phyloP scores from a whole-genome alignment of 2,888 invertebrate species.

The Therioaphis trifolii region DNA sequence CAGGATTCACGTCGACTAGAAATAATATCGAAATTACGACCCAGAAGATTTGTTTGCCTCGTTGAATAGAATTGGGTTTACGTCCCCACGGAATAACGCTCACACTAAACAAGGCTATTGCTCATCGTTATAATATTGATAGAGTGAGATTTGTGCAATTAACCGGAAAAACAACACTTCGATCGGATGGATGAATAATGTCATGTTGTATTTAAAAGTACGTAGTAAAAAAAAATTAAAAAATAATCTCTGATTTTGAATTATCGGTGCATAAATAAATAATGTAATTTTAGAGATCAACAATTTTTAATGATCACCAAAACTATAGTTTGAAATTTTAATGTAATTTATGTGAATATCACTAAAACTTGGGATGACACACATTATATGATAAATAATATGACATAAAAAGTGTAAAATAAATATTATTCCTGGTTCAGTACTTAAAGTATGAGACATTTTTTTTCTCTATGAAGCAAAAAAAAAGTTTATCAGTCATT shows the following conservation, averaged over 20 bases:
- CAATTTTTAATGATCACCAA: background rate
- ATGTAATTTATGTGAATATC: background rate
- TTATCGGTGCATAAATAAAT: background rate
- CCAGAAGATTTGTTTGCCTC: background rate
- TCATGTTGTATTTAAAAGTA: background rate
- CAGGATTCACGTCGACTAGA: background rate
- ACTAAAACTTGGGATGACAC: background rate
- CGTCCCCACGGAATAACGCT: background rate
- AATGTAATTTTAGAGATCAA: background rate
- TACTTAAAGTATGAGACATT: too few relatives aligned
- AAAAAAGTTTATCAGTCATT: too few relatives aligned
- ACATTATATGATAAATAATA: too few relatives aligned
- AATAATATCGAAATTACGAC: background rate
- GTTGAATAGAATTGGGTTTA: background rate
- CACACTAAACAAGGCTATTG: background rate
- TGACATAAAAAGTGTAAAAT: too few relatives aligned
- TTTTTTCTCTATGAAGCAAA: too few relatives aligned
- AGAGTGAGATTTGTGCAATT: background rate
- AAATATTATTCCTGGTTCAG: too few relatives aligned
- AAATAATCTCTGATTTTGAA: background rate
- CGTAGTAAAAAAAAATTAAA: background rate
- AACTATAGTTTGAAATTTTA: background rate
- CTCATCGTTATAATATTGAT: background rate
- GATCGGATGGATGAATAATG: background rate
- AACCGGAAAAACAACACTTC: background rate